Evolutionary conservation across 2,888 invertebrate species (phyloP).

Genomic region (Anticlea derivata): DNA sequence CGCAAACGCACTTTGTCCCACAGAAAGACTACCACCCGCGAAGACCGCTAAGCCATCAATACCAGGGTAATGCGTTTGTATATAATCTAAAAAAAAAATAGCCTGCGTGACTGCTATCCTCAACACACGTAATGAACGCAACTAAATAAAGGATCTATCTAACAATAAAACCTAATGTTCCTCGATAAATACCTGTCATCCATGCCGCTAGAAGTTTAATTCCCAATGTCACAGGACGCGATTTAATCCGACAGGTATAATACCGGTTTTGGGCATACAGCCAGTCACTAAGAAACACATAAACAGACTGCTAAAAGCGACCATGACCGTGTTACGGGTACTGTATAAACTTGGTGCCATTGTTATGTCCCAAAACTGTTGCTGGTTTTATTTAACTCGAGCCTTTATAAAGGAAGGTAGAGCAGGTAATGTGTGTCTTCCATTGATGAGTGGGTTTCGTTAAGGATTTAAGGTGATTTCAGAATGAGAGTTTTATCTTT

Average conservation of each 20-base stretch:
- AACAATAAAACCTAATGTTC: not conserved
- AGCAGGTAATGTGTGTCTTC: constrained; percentile 32
- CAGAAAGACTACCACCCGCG: constrained; percentile 55
- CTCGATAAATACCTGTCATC: constrained; percentile 54
- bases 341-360: constrained; percentile 7
- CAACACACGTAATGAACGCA: constrained; percentile 21
- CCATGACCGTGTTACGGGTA: constrained; percentile 40
- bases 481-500: constrained; percentile 20
- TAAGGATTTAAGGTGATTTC: constrained; percentile 3
- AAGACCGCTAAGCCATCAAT: constrained; percentile 52
- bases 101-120: constrained; percentile 24
- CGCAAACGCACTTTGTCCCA: constrained; percentile 43
- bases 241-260: constrained; percentile 46
- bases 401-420: not conserved
- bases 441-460: not conserved
- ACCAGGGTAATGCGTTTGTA: constrained; percentile 54
- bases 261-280: constrained; percentile 59
- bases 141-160: constrained; percentile 28
- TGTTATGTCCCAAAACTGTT: constrained; percentile 31
- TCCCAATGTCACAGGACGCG: constrained; percentile 42
- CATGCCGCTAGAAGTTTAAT: constrained; percentile 54
- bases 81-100: constrained; percentile 64
- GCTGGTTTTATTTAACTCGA: constrained; percentile 29
- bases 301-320: constrained; percentile 59
- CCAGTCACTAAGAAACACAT: constrained; percentile 63